Percentiles rank a stretch among this genome's conserved stretches.
Conservation (phyloP, 2,888 invertebrate species). For the Morinoia aosen region DNA sequence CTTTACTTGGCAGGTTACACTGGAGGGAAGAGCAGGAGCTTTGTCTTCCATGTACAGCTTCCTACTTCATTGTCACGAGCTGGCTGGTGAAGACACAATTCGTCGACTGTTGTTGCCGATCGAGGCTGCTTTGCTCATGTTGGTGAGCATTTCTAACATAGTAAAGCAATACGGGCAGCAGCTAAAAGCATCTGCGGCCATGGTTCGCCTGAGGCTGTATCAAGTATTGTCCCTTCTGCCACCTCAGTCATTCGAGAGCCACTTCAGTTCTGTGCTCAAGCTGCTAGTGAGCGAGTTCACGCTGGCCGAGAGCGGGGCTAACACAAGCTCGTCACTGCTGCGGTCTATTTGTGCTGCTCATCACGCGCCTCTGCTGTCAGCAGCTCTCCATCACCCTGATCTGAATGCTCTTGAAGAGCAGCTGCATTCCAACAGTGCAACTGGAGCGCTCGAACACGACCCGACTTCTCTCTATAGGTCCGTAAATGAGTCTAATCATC, state of each 20-base stretch:
- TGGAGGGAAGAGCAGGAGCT: constrained; percentile 96
- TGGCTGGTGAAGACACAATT: constrained; percentile 89
- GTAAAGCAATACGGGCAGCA: constrained; percentile 91
- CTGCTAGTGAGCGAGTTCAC: constrained; percentile 91
- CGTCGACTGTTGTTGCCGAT: constrained; percentile 84
- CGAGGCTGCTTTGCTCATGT: constrained; percentile 94
- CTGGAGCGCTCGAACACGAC: constrained; percentile 97
- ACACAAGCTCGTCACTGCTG: constrained; percentile 88
- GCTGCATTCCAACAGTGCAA: constrained; percentile 94
- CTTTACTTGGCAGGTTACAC: constrained; percentile 98
- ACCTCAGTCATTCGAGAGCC: constrained; percentile 85
- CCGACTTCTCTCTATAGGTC: constrained; percentile 90
- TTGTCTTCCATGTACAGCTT: constrained; percentile 96
- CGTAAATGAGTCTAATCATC: constrained; percentile 78
- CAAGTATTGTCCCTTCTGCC: constrained; percentile 86
- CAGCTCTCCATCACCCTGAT: constrained; percentile 96
- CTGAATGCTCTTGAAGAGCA: constrained; percentile 97
- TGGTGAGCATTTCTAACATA: constrained; percentile 85
- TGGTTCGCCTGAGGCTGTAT: constrained; percentile 93
- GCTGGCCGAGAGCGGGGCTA: constrained; percentile 91
- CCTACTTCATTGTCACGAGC: constrained; percentile 88
- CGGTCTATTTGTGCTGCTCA: constrained; percentile 88
- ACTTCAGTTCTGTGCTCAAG: constrained; percentile 88
- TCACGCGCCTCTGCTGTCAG: constrained; percentile 91
- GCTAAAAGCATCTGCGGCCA: constrained; percentile 92